These are phyloP conservation scores for Scolanthus callimorphus DNA, from an alignment of 92 coral and sea anemone species.

Conservation along the genomic window DNA sequence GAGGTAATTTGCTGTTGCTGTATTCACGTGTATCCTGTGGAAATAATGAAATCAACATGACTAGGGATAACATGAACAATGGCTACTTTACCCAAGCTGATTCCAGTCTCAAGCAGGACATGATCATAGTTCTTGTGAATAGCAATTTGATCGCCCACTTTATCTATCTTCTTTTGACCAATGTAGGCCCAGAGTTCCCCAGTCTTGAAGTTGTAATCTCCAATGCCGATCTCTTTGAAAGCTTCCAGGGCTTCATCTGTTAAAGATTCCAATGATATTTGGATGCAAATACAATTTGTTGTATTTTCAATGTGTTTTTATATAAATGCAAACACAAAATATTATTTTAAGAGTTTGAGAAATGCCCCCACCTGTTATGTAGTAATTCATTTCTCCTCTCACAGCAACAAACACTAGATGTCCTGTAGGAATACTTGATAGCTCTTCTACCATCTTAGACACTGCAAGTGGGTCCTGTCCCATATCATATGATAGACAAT, in stretches of 20 bases:
- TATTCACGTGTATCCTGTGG: too few species aligned
- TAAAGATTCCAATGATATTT: background rate
- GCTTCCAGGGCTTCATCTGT: conserved; percentile 70
- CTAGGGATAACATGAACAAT: too few species aligned
- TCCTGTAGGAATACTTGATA: conserved; percentile 61
- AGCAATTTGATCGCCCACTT: conserved; percentile 37
- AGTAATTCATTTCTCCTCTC: conserved; percentile 81
- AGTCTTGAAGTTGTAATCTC: conserved; percentile 60
- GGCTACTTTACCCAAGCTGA: conserved; percentile 55
- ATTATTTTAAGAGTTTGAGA: background rate
- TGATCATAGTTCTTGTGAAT: conserved; percentile 64
- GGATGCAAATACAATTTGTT: too few species aligned
- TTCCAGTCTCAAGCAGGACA: conserved; percentile 52
- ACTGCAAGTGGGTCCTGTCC: conserved; percentile 73
- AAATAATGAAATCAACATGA: too few species aligned
- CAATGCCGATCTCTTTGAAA: conserved; percentile 69
- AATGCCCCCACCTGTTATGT: conserved; percentile 58
- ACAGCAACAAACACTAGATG: conserved; percentile 73
- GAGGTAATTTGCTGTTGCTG: too few species aligned
- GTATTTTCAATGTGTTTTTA: too few species aligned
- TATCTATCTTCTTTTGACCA: conserved; percentile 73
- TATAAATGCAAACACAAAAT: too few species aligned
- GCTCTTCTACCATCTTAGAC: conserved; percentile 51
- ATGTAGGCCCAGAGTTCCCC: conserved; percentile 84
- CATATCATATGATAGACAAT: conserved; percentile 73